These are phyloP conservation scores for Periparus ater DNA, from an alignment of 2,797 vertebrate genomes.

Conservation along the genomic window DNA sequence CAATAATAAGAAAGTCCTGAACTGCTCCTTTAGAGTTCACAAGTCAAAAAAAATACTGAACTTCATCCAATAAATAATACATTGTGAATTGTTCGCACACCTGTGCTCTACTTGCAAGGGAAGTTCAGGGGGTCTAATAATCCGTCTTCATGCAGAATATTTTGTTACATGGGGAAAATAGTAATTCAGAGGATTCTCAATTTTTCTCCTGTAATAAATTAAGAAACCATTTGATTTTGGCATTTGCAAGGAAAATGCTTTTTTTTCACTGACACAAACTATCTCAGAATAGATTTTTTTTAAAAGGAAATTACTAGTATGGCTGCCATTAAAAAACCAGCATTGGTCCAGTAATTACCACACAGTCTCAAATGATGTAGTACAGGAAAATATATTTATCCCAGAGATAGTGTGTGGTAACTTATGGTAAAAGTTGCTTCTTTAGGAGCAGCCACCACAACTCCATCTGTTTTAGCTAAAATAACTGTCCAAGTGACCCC, in stretches of 20 bases:
- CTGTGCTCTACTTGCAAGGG: conserved; percentile 37
- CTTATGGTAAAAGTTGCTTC: conserved; percentile 48
- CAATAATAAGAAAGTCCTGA: not conserved
- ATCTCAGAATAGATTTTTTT: not conserved
- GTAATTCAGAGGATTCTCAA: conserved; percentile 8
- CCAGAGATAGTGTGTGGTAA: conserved; percentile 23
- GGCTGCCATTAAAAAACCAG: not conserved
- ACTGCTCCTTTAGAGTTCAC: not conserved
- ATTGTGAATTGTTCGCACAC: conserved; percentile 23
- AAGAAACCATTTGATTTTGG: conserved; percentile 18
- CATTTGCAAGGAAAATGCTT: not conserved
- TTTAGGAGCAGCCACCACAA: conserved; percentile 55
- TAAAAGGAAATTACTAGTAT: not conserved
- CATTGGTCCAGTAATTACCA: not conserved
- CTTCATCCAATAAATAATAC: conserved; percentile 39
- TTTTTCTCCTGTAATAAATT: conserved; percentile 19
- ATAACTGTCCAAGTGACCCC: conserved; percentile 68
- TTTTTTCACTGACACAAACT: not conserved
- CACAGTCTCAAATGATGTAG: conserved; percentile 1
- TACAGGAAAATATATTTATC: conserved; percentile 38
- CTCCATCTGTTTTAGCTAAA: conserved; percentile 71
- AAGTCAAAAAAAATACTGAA: conserved; percentile 35
- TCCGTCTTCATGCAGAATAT: conserved; percentile 26
- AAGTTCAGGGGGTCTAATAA: conserved; percentile 47
- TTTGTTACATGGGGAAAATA: conserved; percentile 17